Evolutionary conservation across 2,113 vertebrate species (phyloP).

Genomic region (Zootoca vivipara): DNA sequence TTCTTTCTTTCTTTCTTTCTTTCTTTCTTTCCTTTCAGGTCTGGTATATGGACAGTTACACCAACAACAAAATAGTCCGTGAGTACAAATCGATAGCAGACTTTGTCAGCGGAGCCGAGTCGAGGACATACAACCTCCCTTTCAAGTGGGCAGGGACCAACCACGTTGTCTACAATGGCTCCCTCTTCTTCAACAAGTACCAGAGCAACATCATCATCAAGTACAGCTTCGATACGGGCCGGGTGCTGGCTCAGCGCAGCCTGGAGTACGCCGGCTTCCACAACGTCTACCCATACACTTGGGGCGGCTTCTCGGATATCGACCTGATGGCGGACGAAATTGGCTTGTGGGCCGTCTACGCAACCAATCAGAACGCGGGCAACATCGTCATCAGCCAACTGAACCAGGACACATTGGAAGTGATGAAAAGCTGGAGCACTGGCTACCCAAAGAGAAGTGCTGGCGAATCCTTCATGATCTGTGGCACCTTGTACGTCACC

Average conservation of each 20-base stretch:
- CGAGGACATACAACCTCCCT: slow-evolving; percentile 95
- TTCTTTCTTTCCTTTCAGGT: slow-evolving; percentile 78
- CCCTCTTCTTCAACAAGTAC: slow-evolving; percentile 98
- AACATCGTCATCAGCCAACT: slow-evolving; percentile 96
- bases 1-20: slow-evolving; percentile 40
- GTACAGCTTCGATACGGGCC: slow-evolving; percentile 93
- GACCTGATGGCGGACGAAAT: slow-evolving; percentile 98
- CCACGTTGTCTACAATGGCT: slow-evolving; percentile 96
- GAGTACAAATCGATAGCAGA: slow-evolving; percentile 93
- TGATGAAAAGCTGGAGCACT: slow-evolving; percentile 93
- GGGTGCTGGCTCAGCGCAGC: slow-evolving; percentile 90
- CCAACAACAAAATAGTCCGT: slow-evolving; percentile 97
- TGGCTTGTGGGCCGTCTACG: slow-evolving; percentile 95
- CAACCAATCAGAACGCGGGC: slow-evolving; percentile 97
- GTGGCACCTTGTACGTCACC: slow-evolving; percentile 95
- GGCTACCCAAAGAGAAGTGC: slow-evolving; percentile 98
- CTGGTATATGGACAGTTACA: slow-evolving; percentile 99
- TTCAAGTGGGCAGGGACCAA: slow-evolving; percentile 99
- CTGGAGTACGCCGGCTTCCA: slow-evolving; percentile 97
- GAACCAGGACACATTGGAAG: slow-evolving; percentile 90
- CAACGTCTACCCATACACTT: slow-evolving; percentile 97
- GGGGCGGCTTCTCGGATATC: slow-evolving; percentile 97
- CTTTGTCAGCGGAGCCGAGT: slow-evolving; percentile 91
- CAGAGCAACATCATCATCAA: slow-evolving; percentile 98
- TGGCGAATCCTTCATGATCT: slow-evolving; percentile 99